phyloP scores from a whole-genome alignment of 2,113 vertebrate species.

The Garra rufa region DNA sequence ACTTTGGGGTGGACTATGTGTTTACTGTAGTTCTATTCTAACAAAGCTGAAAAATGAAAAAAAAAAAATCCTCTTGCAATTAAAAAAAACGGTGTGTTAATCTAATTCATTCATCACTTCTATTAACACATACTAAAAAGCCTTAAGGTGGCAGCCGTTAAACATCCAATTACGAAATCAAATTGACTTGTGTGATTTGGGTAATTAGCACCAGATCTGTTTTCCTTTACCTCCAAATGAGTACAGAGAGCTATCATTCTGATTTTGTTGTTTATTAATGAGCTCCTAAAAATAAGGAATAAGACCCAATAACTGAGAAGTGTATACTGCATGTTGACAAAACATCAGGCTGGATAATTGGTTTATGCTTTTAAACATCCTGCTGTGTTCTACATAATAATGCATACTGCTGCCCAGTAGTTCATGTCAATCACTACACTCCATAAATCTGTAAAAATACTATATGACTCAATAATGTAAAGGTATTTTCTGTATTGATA shows the following conservation, averaged over 20 bases:
- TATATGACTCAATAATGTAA: too few relatives aligned
- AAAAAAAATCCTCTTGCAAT: neutral
- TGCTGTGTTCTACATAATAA: too few relatives aligned
- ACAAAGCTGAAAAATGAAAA: neutral
- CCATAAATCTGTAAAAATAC: too few relatives aligned
- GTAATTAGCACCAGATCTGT: neutral
- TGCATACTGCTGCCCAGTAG: too few relatives aligned
- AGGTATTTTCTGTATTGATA: too few relatives aligned
- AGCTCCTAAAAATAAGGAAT: neutral
- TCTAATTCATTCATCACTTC: neutral
- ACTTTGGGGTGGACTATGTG: too few relatives aligned
- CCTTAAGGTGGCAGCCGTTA: neutral
- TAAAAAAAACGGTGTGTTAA: neutral
- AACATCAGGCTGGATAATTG: too few relatives aligned
- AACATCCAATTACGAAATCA: slow-evolving; percentile 10
- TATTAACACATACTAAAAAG: slow-evolving; percentile 5
- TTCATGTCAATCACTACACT: too few relatives aligned
- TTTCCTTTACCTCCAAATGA: neutral
- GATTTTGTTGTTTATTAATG: neutral
- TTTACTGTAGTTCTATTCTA: neutral
- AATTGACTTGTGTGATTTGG: neutral
- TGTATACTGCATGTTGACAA: too few relatives aligned
- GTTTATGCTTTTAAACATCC: too few relatives aligned
- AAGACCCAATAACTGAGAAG: neutral
- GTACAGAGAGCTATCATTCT: neutral